phyloP scores from a whole-genome alignment of 1,140 invertebrate genomes.

The Drosophila parvula region DNA sequence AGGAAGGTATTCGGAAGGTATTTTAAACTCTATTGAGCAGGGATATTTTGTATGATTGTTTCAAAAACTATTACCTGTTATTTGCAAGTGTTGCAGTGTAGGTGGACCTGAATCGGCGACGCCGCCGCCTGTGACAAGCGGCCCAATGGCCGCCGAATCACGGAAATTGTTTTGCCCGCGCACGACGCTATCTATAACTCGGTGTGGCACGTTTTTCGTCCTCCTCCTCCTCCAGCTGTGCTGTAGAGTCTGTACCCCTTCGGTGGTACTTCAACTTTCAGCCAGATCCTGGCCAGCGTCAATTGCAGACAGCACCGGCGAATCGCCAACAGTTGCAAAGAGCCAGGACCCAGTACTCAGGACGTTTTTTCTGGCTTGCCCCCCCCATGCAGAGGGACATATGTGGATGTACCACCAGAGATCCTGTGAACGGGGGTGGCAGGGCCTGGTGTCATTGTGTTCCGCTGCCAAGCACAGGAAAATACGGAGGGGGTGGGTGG shows the following conservation, averaged over 20 bases:
- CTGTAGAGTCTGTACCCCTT: constrained; percentile 1
- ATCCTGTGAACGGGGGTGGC: too few relatives aligned
- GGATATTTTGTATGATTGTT: too few relatives aligned
- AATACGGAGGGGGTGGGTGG: constrained; percentile 5
- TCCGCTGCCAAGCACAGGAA: constrained; percentile 16
- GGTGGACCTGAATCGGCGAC: constrained; percentile 17
- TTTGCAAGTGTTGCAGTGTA: not conserved
- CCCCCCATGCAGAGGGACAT: constrained; percentile 28
- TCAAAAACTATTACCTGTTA: not conserved
- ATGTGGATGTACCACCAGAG: constrained; percentile 10
- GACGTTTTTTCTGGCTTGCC: constrained; percentile 24
- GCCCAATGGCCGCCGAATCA: constrained; percentile 52
- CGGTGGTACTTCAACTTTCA: constrained; percentile 20
- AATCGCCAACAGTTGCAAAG: constrained; percentile 48
- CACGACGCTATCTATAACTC: constrained; percentile 24
- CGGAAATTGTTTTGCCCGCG: constrained; percentile 56
- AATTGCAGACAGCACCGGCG: constrained; percentile 30
- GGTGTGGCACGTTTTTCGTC: constrained; percentile 38
- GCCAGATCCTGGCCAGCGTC: constrained; percentile 30
- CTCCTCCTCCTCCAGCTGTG: not conserved
- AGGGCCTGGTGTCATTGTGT: constrained; percentile 29
- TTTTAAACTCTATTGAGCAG: not conserved
- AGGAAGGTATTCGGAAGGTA: too few relatives aligned
- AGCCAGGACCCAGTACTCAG: constrained; percentile 30
- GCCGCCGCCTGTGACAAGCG: constrained; percentile 43